These are phyloP conservation scores for Catharus minimus DNA, from an alignment of 2,113 vertebrate genomes.

Conservation along the genomic window DNA sequence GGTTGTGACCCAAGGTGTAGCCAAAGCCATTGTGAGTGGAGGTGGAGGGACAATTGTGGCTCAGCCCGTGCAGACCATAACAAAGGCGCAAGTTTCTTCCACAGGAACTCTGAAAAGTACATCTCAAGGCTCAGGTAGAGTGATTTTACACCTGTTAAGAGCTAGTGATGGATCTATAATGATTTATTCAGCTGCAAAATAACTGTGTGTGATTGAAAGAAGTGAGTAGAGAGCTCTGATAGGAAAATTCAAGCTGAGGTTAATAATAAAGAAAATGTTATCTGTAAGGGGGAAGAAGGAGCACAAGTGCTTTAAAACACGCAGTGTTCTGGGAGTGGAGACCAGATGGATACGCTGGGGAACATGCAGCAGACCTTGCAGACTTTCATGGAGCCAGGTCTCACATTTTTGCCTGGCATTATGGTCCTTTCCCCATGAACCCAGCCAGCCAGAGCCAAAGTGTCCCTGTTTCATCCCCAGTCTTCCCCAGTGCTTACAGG, in stretches of 20 bases:
- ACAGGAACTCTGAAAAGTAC: conserved; percentile 84
- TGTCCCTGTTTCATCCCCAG: background rate
- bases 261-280: background rate
- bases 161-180: background rate
- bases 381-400: background rate
- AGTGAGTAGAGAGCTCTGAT: background rate
- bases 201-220: background rate
- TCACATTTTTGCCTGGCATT: background rate
- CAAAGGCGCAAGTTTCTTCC: conserved; percentile 84
- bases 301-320: background rate
- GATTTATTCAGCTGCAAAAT: background rate
- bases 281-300: background rate
- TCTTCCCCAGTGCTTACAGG: background rate
- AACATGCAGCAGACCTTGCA: background rate
- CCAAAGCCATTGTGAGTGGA: conserved; percentile 94
- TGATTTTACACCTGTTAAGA: background rate
- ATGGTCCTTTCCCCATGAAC: background rate
- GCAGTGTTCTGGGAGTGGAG: background rate
- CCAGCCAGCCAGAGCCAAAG: background rate
- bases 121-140: conserved; percentile 86
- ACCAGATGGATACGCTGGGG: fast-evolving
- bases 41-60: conserved; percentile 82
- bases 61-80: conserved; percentile 83
- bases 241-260: background rate
- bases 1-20: conserved; percentile 94